Evolutionary conservation across 2,888 invertebrate species (phyloP).

Genomic region (Drosophila phalerata): DNA sequence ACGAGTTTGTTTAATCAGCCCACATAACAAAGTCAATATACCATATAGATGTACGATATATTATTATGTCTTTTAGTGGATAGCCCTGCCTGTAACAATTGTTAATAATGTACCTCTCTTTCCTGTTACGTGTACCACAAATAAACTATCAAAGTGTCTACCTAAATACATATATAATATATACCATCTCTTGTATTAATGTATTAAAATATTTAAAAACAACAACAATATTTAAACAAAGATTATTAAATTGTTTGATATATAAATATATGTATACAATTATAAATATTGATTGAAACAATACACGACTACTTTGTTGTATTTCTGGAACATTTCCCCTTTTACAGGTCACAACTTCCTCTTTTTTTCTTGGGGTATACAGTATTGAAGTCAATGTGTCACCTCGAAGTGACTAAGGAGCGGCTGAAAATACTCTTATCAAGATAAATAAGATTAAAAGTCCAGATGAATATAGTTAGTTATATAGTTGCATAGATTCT

Average conservation of each 20-base stretch:
- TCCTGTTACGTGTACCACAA: conserved; percentile 30
- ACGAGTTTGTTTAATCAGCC: conserved; percentile 13
- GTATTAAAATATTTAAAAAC: conserved; percentile 13
- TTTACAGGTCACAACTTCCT: conserved; percentile 10
- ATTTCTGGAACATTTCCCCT: conserved; percentile 15
- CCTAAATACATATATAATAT: conserved; percentile 15
- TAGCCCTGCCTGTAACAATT: conserved; percentile 50
- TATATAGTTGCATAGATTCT: background rate
- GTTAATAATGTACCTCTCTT: conserved; percentile 51
- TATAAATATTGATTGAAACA: conserved; percentile 64
- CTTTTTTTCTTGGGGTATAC: background rate
- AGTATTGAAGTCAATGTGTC: conserved; percentile 10
- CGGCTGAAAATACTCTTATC: conserved; percentile 10
- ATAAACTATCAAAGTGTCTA: conserved; percentile 45
- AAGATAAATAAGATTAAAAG: conserved; percentile 7
- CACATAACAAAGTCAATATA: conserved; percentile 9
- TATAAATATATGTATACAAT: conserved; percentile 60
- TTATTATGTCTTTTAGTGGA: conserved; percentile 4
- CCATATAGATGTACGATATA: conserved; percentile 6
- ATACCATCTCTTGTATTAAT: conserved; percentile 25
- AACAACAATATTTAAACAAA: conserved; percentile 8
- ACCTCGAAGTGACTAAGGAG: conserved; percentile 11
- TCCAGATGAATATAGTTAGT: conserved; percentile 1
- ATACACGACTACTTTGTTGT: background rate
- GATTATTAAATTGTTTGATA: conserved; percentile 51